Evolutionary conservation across 1,140 invertebrate species (phyloP).

Genomic region (Anthonomus grandis): DNA sequence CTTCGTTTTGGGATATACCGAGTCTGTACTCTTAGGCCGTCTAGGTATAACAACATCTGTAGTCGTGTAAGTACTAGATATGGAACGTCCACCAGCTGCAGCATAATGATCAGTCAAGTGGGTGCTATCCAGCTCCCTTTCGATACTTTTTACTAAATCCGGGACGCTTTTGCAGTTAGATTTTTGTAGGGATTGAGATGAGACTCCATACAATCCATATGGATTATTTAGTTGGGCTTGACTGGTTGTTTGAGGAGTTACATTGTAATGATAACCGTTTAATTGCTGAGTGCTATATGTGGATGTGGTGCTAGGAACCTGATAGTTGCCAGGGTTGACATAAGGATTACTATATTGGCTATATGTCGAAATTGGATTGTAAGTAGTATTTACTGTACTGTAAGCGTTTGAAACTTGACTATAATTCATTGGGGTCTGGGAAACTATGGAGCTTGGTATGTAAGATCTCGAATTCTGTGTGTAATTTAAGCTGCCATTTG

Average conservation of each 20-base stretch:
- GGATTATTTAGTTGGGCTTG: conserved; percentile 3
- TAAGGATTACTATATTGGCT: conserved; percentile 7
- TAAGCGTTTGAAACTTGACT: background rate
- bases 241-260: background rate
- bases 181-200: conserved; percentile 35
- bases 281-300: background rate
- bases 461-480: background rate
- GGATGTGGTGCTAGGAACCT: conserved; percentile 1
- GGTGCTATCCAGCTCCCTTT: conserved; percentile 61
- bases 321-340: conserved; percentile 3
- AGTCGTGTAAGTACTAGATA: conserved; percentile 10
- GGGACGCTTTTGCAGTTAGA: conserved; percentile 59
- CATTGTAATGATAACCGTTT: conserved; percentile 11
- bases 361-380: conserved; percentile 9
- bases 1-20: conserved; percentile 31
- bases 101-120: conserved; percentile 47
- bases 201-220: background rate
- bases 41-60: conserved; percentile 14
- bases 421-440: background rate
- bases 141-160: conserved; percentile 67
- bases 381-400: conserved; percentile 2
- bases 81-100: conserved; percentile 1
- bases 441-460: background rate
- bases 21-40: conserved; percentile 29
- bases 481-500: background rate